Evolutionary conservation across 2,113 vertebrate genomes (phyloP).

Genomic region (Apodemus speciosus): DNA sequence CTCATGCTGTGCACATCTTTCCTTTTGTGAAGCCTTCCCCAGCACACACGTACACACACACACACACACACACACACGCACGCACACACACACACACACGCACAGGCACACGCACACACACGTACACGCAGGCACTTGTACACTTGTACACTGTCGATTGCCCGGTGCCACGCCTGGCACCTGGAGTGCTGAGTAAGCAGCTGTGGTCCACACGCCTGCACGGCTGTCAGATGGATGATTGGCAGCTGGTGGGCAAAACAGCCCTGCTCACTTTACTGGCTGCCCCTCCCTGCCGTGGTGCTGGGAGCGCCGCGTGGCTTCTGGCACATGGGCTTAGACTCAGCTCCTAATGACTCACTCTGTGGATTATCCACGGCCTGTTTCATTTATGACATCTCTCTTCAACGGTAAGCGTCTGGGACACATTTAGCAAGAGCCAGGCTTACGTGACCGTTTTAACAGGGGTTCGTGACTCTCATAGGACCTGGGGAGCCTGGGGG

Average conservation of each 20-base stretch:
- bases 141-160: rapidly evolving
- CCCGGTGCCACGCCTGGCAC: neutral
- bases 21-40: neutral
- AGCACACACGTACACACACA: rapidly evolving
- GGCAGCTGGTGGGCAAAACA: neutral
- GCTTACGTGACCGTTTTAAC: neutral
- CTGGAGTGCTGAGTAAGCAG: constrained; percentile 48
- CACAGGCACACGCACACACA: rapidly evolving
- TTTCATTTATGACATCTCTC: neutral
- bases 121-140: rapidly evolving
- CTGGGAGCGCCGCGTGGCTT: neutral
- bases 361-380: neutral
- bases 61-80: rapidly evolving
- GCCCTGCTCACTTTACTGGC: neutral
- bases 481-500: neutral
- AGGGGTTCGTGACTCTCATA: neutral
- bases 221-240: neutral
- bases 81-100: rapidly evolving
- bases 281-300: neutral
- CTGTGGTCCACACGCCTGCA: neutral
- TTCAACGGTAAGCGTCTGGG: neutral
- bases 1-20: neutral
- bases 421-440: neutral
- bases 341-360: neutral
- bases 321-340: neutral